Percentiles rank a stretch among this genome's conserved stretches.
Conservation (phyloP, 2,113 vertebrate genomes). For the Triplophysa siluroides region DNA sequence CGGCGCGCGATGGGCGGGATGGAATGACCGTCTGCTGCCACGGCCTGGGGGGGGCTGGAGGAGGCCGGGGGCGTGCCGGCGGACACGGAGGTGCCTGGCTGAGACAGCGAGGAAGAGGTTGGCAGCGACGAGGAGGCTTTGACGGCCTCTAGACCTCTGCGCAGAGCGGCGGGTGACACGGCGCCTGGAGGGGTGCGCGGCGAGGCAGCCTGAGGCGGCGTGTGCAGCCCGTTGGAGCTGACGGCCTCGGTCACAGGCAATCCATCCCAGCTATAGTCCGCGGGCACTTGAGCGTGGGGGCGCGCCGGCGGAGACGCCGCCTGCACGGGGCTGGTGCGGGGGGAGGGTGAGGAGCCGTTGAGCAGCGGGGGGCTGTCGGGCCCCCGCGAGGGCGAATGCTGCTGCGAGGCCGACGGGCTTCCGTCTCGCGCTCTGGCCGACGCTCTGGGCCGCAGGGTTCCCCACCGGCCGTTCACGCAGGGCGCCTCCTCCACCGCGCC, state of each 20-base stretch:
- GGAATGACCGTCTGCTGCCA: conserved; percentile 81
- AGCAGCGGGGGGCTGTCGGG: conserved; percentile 85
- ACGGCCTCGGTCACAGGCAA: conserved; percentile 80
- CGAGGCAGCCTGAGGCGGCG: conserved; percentile 74
- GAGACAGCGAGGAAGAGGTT: conserved; percentile 69
- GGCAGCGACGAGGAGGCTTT: conserved; percentile 73
- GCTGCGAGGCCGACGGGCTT: conserved; percentile 87
- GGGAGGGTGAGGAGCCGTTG: conserved; percentile 85
- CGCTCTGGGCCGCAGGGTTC: conserved; percentile 85
- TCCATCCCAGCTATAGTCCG: conserved; percentile 87
- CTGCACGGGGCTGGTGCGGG: conserved; percentile 85
- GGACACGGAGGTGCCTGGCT: conserved; percentile 64
- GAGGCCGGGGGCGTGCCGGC: conserved; percentile 71
- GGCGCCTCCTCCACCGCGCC: conserved; percentile 86
- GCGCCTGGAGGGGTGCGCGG: conserved; percentile 79
- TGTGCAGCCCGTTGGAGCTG: conserved; percentile 88
- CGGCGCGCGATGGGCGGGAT: conserved; percentile 93
- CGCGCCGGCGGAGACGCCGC: conserved; percentile 80
- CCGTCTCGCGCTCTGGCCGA: conserved; percentile 82
- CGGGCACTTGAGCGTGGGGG: conserved; percentile 65
- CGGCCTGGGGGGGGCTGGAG: conserved; percentile 75
- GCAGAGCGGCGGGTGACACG: conserved; percentile 86
- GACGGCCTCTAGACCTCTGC: conserved; percentile 89
- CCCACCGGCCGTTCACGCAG: conserved; percentile 99
- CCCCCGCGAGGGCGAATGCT: conserved; percentile 78